Conservation (phyloP, 2,888 invertebrate species). For the Eumacrocentrus americanus region DNA sequence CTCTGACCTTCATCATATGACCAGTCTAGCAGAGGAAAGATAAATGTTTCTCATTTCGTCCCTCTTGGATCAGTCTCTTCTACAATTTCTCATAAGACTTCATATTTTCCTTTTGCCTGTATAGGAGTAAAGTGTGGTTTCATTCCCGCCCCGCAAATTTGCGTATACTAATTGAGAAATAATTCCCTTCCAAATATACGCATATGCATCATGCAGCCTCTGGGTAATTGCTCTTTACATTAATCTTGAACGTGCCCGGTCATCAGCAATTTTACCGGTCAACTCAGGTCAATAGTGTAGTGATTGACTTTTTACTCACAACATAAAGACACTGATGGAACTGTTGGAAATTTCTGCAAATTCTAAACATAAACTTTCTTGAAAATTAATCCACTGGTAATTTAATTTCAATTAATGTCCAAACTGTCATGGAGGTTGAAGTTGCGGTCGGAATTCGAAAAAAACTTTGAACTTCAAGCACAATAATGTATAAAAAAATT, state of each 20-base stretch:
- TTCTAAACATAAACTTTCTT: no score
- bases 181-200: constrained; percentile 34
- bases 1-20: background rate
- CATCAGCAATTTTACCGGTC: constrained; percentile 37
- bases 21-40: background rate
- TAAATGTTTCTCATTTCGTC: background rate
- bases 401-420: no score
- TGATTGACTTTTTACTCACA: background rate
- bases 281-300: constrained; percentile 19
- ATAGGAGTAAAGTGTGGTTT: no score
- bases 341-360: no score
- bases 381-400: no score
- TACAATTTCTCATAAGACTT: background rate
- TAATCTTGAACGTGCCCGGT: constrained; percentile 22
- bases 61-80: background rate
- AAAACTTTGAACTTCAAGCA: no score
- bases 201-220: background rate
- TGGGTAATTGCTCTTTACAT: constrained; percentile 32
- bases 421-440: no score
- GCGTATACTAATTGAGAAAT: constrained; percentile 37
- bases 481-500: no score
- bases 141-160: constrained; percentile 24
- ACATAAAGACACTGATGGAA: background rate
- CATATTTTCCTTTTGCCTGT: background rate
- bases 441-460: no score